Conservation (phyloP, 2,113 vertebrate genomes). For the Dipodomys merriami region DNA sequence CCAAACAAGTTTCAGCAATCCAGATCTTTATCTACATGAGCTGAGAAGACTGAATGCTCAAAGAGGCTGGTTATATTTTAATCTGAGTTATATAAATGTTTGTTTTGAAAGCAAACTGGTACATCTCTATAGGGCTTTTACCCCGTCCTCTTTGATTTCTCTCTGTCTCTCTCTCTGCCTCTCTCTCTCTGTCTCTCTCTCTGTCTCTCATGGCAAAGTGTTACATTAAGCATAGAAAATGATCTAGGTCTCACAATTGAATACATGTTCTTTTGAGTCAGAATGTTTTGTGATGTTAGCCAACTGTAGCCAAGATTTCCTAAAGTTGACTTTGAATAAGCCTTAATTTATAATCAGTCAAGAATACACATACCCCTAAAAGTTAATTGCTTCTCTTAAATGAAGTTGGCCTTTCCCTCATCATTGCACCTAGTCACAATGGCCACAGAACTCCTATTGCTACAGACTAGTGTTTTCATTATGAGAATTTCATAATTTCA, state of each 20-base stretch:
- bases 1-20: constrained; percentile 81
- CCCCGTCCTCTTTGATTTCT: constrained; percentile 52
- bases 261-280: neutral
- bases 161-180: neutral
- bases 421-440: neutral
- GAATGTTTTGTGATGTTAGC: neutral
- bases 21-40: constrained; percentile 79
- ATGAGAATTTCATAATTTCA: constrained; percentile 25
- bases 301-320: neutral
- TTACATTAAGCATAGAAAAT: constrained; percentile 25
- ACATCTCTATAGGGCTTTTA: constrained; percentile 44
- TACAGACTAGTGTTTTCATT: neutral
- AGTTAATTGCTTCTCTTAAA: neutral
- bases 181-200: neutral
- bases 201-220: neutral
- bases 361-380: neutral
- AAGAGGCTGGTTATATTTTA: constrained; percentile 80
- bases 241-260: neutral
- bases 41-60: constrained; percentile 66
- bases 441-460: neutral
- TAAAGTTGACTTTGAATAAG: neutral
- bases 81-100: constrained; percentile 79
- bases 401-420: too few species aligned
- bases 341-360: neutral
- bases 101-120: constrained; percentile 75